Evolutionary conservation across 2,888 invertebrate genomes (phyloP).

Genomic region (Dicyrtomina minuta): DNA sequence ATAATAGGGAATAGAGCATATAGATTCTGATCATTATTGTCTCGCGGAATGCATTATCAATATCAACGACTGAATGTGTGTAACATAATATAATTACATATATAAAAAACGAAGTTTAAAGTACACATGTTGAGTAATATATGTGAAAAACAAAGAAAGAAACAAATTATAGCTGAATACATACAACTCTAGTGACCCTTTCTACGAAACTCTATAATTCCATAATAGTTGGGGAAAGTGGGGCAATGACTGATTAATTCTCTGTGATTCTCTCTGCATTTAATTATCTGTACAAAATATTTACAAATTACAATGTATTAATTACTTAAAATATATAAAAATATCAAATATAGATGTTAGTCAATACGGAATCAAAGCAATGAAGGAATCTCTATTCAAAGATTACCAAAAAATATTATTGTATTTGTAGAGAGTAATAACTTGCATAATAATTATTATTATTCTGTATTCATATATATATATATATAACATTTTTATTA

Average conservation of each 20-base stretch:
- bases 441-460: slow-evolving; percentile 5
- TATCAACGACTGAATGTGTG: background rate
- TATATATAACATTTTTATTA: no score
- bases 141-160: slow-evolving; percentile 23
- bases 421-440: background rate
- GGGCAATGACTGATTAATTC: slow-evolving; percentile 49
- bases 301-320: slow-evolving; percentile 33
- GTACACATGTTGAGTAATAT: background rate
- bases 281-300: slow-evolving; percentile 35
- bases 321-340: slow-evolving; percentile 18
- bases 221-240: slow-evolving; percentile 6
- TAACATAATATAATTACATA: background rate
- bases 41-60: background rate
- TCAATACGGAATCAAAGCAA: slow-evolving; percentile 22
- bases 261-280: slow-evolving; percentile 54
- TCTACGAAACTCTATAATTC: slow-evolving; percentile 7
- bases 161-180: slow-evolving; percentile 13
- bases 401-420: slow-evolving; percentile 19
- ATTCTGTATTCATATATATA: no score
- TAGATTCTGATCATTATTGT: background rate
- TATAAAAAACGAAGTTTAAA: background rate
- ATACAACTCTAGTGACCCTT: slow-evolving; percentile 32
- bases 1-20: background rate
- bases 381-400: slow-evolving; percentile 30
- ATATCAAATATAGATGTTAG: slow-evolving; percentile 20